Evolutionary conservation across 2,888 invertebrate species (phyloP), one percentile per base, ranked within the genome.

Genomic region (Drosophila macrospina): DNA sequence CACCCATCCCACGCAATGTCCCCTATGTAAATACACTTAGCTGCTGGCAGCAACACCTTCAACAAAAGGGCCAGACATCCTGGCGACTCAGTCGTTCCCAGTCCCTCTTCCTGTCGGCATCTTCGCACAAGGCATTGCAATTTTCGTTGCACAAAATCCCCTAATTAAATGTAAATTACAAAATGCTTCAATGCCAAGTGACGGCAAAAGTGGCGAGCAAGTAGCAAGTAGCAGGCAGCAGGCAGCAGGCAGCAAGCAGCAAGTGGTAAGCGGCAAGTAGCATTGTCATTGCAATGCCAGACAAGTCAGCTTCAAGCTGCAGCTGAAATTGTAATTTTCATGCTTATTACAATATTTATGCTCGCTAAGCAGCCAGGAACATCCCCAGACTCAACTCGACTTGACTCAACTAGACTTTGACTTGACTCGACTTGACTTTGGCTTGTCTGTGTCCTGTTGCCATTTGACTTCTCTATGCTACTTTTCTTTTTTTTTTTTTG

Each of bases 81-180:
- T 54, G 71, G 51, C 30, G 55, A 26, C 42, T 52, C 26, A 0
- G 13, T 26, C 52, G 41, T 20, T 13, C 69, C 39, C n/a, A n/a
- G n/a, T 24, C 26, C 24, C 34, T 55, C 7, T 39, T 55, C 7
- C 62, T 36, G 28, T 26, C 70, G 16, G 2, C 32, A 13, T 13
- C 47, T 28, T 36, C 20, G 56, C 30, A 39, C 51, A 8, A 20
- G 26, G 60, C 60, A 73, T 57, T 76, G 80, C 75, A 78, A 80
- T 80, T 76, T 77, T 51, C 57, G 74, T 57, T 76, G 70, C 72
- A 76, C 70, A 74, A 88, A 86, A 80, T 80, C 76, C 78, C 65
- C 81, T 80, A 85, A 88, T 85, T 86, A 85, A 88, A 85, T 84
- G 89, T 80, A 86, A 86, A 85, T 85, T 88, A 84, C 87, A 88